Evolutionary conservation across 2,113 vertebrate species (phyloP), one percentile per base, ranked within the genome.

Genomic region (Pseudopipra pipra): DNA sequence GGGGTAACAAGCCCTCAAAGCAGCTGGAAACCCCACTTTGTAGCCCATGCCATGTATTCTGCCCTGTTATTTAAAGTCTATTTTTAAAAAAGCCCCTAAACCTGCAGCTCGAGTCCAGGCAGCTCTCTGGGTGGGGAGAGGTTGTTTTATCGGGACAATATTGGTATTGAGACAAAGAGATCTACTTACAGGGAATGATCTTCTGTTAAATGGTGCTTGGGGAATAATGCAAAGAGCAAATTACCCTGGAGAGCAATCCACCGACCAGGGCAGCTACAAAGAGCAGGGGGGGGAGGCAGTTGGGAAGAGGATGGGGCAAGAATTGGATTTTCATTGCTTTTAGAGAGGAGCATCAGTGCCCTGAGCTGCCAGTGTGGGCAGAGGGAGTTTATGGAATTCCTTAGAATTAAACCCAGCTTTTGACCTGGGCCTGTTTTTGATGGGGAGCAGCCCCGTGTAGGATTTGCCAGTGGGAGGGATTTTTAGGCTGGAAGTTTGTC

Each of bases 201-300:
- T 83, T 31, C 52, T 46, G 39, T 23, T 82, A 67, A 95, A 59
- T 1, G 66, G 87, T 23, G 70, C 76, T 87, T 35, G 76, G 96
- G 95, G 95, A 95, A 59, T 87, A 80, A 83, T 2, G 62, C 62
- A 58, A 56, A 65, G 80, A 85, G 83, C 85, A 56, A 89, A 95
- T 58, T 43, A 10, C 63, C 54, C 13, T 2, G 4, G 73, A 85
- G 70, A 30, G 35, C 87, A 46, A 13, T 2, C 19, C 75, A 0
- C 39, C 11, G 87, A 80, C 71, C 30, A 9, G 7, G 33, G 14
- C 72, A 25, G 41, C 79, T 65, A 61, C 70, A 6, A 12, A 15
- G 70, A 70, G 84, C 71, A 25, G 79, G 46, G 55, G 20, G 52
- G 41, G 44, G 70, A 65, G 84, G 90, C 63, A 21, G 25, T 12